Evolutionary conservation across 2,113 vertebrate species (phyloP).

Genomic region (Ivindomyrus marchei): DNA sequence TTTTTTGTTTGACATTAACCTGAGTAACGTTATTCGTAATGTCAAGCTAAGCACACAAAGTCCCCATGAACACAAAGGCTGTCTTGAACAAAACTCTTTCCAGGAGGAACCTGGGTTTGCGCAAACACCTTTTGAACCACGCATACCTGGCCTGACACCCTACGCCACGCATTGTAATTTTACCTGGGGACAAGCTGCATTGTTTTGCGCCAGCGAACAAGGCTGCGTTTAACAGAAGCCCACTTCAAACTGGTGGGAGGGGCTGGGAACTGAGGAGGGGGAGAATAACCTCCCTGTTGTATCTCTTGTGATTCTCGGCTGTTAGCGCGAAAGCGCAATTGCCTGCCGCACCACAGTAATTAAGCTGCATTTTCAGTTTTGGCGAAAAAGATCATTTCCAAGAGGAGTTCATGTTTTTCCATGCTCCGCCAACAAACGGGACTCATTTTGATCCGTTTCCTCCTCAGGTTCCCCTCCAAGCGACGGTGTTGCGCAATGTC

Average conservation of each 20-base stretch:
- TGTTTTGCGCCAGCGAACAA: neutral
- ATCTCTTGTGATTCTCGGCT: neutral
- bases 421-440: neutral
- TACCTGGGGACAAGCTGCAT: neutral
- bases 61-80: constrained; percentile 5
- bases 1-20: neutral
- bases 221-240: constrained; percentile 12
- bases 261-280: neutral
- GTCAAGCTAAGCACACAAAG: neutral
- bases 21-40: neutral
- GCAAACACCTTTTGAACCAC: neutral
- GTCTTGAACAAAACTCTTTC: constrained; percentile 6
- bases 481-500: neutral
- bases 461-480: neutral
- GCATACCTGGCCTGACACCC: constrained; percentile 9
- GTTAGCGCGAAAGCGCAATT: neutral
- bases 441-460: constrained; percentile 3
- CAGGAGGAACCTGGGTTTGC: neutral
- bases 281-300: neutral
- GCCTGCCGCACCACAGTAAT: neutral
- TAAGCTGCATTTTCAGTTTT: neutral
- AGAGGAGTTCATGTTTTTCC: neutral
- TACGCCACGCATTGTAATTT: neutral
- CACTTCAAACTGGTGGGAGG: neutral
- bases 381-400: neutral